Evolutionary conservation across 2,797 vertebrate species (phyloP), one percentile per base, ranked within the genome.

Genomic region (Oryzias dopingdopingensis): DNA sequence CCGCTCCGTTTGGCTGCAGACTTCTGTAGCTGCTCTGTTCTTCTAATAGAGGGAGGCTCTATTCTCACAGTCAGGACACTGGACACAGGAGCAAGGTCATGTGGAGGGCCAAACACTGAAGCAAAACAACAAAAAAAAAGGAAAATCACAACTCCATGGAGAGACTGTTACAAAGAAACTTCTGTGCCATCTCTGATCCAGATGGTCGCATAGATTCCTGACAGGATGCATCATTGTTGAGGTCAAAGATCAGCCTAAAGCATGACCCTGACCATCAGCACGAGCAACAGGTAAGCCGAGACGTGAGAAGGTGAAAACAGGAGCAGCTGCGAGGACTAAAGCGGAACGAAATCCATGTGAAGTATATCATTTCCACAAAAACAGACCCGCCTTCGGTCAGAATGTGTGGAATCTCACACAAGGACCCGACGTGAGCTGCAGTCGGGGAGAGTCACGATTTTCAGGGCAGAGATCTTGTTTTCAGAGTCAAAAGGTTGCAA

Each of bases 21-120:
- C 69, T 55, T 84, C 67, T 86, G 81, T 78, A 45, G 78, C 62
- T 2, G 64, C 79, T 78, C 81, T 86, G 85, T 89, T 84, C 74
- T 55, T 55, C 66, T 62, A 51, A 78, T 49, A 83, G 73, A 86
- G 32, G 10, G 71, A 54, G 57, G 52, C 20, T 23, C 74, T 63
- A 72, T 86, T 85, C 75, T 77, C 53, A 3, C 58, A 62, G 54
- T 66, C 64, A 41, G 56, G 71, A 77, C 59, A 76, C 60, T 64
- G 66, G 62, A 76, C 62, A 59, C 62, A 49, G 51, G 70, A 52
- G 42, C 50, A 44, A 64, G 83, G 76, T 82, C 77, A 67, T 4
- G 49, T 45, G 70, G 74, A 70, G 74, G 65, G 50, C 52, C 29
- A 17, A 47, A 16, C 52, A 40, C 2, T 16, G 12, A 46, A 83